Evolutionary conservation across 2,113 vertebrate genomes (phyloP), one percentile per base, ranked within the genome.

Genomic region (Lepus americanus): DNA sequence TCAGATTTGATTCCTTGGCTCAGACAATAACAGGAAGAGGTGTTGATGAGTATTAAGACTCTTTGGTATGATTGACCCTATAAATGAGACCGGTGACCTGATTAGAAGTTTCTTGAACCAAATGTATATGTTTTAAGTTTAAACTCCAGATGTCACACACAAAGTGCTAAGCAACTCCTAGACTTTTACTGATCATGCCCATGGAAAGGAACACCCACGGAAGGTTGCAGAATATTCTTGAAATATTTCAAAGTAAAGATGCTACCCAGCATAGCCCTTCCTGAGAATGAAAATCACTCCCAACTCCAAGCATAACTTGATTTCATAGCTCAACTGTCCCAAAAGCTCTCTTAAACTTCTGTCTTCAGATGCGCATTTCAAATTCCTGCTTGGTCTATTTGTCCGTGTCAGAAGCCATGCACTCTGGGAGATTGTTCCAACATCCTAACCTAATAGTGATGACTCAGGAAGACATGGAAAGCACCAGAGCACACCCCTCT

Each of bases 171-270:
- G 19, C 1, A n/a, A 13, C 31, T 84, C 6, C 23, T 31, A 72
- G 27, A 14, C 64, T 88, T 39, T 87, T 90, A 33, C 19, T 70
- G 33, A 66, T 70, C 51, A 10, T 69, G 29, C 27, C 70, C 7
- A 51, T 73, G 51, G 20, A 80, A 85, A 72, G n/a, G 64, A 63
- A 64, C 2, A 76, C 91, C 70, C 51, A 73, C 69, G 72, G 67
- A 92, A 87, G 70, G n/a, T 3, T n/a, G 1, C 5, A 14, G 72
- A 7, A 22, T 86, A 49, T 79, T 85, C 78, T 59, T 74, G 31
- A 22, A 79, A 31, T 80, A 22, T 89, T 89, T 72, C 66, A 31
- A 87, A 77, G 23, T 86, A 51, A 95, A 90, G 36, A 77, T 87
- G 33, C 25, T 27, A 3, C 29, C 13, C 20, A 64, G 17, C 16